These are phyloP conservation scores for Nomada lathburiana DNA, from an alignment of 2,888 invertebrate genomes.

Conservation along the genomic window DNA sequence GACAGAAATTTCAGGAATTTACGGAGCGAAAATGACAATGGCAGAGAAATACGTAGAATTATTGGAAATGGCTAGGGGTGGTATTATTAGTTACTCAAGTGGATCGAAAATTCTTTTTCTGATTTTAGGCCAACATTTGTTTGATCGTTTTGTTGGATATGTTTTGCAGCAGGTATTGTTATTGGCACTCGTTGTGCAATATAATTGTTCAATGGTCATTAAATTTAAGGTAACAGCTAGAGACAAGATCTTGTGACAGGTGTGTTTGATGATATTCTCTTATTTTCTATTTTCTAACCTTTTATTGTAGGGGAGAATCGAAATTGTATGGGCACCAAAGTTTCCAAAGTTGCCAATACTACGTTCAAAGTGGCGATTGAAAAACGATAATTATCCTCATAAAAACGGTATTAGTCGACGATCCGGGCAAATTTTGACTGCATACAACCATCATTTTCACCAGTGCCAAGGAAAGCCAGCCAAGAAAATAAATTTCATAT, in stretches of 20 bases:
- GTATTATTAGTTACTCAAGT: too few species aligned
- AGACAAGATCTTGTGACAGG: neutral
- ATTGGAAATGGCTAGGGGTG: too few species aligned
- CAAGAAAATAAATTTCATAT: too few species aligned
- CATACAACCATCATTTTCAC: too few species aligned
- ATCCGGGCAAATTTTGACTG: too few species aligned
- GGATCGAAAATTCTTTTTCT: neutral
- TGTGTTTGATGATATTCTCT: neutral
- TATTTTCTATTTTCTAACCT: conserved; percentile 1
- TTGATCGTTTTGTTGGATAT: too few species aligned
- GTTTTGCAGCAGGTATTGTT: neutral
- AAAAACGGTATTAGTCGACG: too few species aligned
- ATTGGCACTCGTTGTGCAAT: neutral
- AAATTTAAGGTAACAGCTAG: neutral
- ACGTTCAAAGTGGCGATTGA: too few species aligned
- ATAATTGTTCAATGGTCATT: neutral
- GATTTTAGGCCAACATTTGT: neutral
- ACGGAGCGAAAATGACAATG: too few species aligned
- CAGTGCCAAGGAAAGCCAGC: too few species aligned
- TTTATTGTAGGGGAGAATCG: neutral
- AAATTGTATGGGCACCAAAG: neutral
- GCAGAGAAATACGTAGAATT: neutral
- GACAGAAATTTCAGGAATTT: neutral
- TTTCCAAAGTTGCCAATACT: too few species aligned
- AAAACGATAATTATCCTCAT: too few species aligned